Percentiles rank a stretch among this genome's conserved stretches.
These are phyloP conservation scores for Mystacides longicornis DNA, from an alignment of 2,888 invertebrate genomes.

Conservation along the genomic window DNA sequence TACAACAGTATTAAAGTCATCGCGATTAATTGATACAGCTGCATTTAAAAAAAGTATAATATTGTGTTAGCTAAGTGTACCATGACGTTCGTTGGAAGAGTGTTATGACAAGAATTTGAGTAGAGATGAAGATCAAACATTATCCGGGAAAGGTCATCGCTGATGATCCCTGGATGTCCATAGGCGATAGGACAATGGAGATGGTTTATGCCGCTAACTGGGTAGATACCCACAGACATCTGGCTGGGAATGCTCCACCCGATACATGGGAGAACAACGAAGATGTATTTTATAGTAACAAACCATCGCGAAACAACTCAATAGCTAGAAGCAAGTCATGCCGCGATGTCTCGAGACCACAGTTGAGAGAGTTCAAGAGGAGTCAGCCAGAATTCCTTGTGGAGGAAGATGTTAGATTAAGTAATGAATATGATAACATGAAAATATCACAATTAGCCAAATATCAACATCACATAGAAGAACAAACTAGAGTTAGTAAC, in stretches of 20 bases:
- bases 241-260: slow-evolving; percentile 40
- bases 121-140: slow-evolving; percentile 70
- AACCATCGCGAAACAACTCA: slow-evolving; percentile 35
- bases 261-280: slow-evolving; percentile 30
- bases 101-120: background rate
- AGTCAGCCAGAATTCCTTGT: slow-evolving; percentile 35
- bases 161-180: slow-evolving; percentile 64
- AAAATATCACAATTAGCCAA: slow-evolving; percentile 52
- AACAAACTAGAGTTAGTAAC: slow-evolving; percentile 46
- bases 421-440: slow-evolving; percentile 32
- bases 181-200: slow-evolving; percentile 63
- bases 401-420: slow-evolving; percentile 38
- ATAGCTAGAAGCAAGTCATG: slow-evolving; percentile 48
- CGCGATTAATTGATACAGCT: too few species aligned
- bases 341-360: slow-evolving; percentile 40
- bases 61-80: too few species aligned
- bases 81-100: background rate
- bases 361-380: slow-evolving; percentile 31
- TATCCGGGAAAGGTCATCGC: slow-evolving; percentile 79
- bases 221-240: slow-evolving; percentile 61
- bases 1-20: too few species aligned
- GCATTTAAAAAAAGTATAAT: too few species aligned
- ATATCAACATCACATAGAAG: slow-evolving; percentile 55
- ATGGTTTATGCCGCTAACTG: slow-evolving; percentile 79
- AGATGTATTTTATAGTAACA: slow-evolving; percentile 26